phyloP scores from a whole-genome alignment of 2,113 vertebrate genomes.

The Peromyscus californicus region DNA sequence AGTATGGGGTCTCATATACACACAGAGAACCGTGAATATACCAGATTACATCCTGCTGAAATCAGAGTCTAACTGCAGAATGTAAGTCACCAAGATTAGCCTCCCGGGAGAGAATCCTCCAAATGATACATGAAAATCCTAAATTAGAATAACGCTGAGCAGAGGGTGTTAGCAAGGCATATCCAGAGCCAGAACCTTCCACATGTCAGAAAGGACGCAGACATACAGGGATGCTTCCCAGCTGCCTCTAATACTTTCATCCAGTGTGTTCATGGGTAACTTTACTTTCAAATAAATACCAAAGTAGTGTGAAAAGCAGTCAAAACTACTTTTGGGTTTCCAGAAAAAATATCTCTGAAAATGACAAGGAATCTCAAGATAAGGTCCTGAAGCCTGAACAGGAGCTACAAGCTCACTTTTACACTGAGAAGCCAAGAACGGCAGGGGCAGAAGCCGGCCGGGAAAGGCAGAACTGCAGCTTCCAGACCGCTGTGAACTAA shows the following conservation, averaged over 20 bases:
- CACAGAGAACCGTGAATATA: background rate
- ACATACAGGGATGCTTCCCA: background rate
- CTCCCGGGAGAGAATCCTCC: background rate
- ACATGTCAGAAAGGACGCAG: constrained; percentile 43
- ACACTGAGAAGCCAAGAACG: constrained; percentile 45
- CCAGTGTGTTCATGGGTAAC: constrained; percentile 34
- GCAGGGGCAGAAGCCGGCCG: background rate
- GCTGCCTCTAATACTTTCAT: constrained; percentile 24
- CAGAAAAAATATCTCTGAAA: constrained; percentile 45
- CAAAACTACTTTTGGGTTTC: constrained; percentile 44
- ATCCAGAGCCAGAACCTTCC: background rate
- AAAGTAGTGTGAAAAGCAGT: constrained; percentile 52
- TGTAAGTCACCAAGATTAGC: constrained; percentile 23
- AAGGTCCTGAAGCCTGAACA: constrained; percentile 24
- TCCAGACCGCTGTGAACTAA: constrained; percentile 47
- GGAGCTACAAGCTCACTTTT: constrained; percentile 44
- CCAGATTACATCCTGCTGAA: background rate
- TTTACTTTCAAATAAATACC: constrained; percentile 62
- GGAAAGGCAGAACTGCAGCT: constrained; percentile 32
- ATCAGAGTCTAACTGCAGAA: constrained; percentile 42
- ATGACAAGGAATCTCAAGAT: constrained; percentile 25
- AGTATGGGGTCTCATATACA: background rate
- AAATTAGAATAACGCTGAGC: background rate
- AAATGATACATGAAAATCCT: background rate
- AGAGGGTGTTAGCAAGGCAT: background rate